Percentiles rank a stretch among this genome's conserved stretches.
phyloP scores from a whole-genome alignment of 2,888 invertebrate genomes.

The Aphodius sticticus region DNA sequence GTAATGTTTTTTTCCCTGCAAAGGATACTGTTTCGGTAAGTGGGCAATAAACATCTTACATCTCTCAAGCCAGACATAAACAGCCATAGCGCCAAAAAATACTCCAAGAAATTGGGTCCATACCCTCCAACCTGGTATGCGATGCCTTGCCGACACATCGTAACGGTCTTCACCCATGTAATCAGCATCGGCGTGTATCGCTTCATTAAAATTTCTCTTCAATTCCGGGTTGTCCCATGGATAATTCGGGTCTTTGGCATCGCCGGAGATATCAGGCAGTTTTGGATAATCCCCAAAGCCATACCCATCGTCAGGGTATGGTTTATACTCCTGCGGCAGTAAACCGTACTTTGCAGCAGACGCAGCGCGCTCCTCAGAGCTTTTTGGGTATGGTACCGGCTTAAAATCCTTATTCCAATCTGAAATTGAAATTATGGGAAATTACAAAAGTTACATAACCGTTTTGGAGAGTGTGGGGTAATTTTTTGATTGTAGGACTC shows the following conservation, averaged over 20 bases:
- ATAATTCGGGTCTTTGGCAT: conserved; percentile 79
- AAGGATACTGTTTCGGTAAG: conserved; percentile 71
- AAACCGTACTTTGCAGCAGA: conserved; percentile 91
- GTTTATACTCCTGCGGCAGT: conserved; percentile 82
- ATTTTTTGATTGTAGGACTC: conserved; percentile 43
- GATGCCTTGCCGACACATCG: conserved; percentile 65
- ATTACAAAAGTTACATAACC: conserved; percentile 35
- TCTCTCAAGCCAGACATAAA: conserved; percentile 66
- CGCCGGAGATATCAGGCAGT: conserved; percentile 73
- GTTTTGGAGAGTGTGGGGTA: conserved; percentile 6
- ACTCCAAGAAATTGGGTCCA: conserved; percentile 66
- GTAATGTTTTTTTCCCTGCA: conserved; percentile 67
- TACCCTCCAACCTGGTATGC: conserved; percentile 62
- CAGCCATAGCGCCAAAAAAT: conserved; percentile 60
- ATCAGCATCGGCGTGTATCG: conserved; percentile 74
- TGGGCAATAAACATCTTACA: conserved; percentile 71
- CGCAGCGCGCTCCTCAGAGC: conserved; percentile 75
- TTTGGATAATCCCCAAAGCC: conserved; percentile 91
- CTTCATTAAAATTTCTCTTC: conserved; percentile 86
- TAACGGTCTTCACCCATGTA: conserved; percentile 77
- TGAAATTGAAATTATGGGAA: conserved; percentile 49
- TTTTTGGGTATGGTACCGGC: conserved; percentile 81
- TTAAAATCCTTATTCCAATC: conserved; percentile 87
- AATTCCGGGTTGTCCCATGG: conserved; percentile 84
- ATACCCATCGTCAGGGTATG: conserved; percentile 77